phyloP scores from a whole-genome alignment of 2,113 vertebrate species.

The Bos taurus region DNA sequence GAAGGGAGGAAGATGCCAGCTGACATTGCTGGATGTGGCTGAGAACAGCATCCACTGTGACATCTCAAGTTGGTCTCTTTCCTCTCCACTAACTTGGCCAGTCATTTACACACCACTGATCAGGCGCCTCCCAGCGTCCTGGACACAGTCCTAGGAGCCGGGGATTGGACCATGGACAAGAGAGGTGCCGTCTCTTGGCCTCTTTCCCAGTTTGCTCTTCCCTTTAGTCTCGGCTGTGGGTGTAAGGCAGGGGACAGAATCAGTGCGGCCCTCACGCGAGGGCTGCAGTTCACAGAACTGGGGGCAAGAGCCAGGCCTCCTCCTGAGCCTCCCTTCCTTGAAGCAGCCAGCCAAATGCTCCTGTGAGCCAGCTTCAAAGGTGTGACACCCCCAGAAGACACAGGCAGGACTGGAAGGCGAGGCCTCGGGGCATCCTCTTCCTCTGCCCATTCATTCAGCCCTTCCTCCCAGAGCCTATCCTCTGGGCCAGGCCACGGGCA shows the following conservation, averaged over 20 bases:
- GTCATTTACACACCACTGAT: not conserved
- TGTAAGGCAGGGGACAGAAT: too few relatives aligned
- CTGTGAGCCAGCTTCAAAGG: not conserved
- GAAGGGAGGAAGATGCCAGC: not conserved
- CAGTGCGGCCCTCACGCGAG: fast-evolving
- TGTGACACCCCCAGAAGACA: not conserved
- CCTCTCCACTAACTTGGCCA: not conserved
- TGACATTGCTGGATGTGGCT: not conserved
- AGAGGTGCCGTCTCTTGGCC: not conserved
- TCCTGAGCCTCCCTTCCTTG: not conserved
- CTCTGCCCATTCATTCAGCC: not conserved
- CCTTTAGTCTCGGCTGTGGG: not conserved
- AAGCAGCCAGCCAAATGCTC: not conserved
- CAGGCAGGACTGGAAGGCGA: not conserved
- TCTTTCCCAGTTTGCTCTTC: not conserved
- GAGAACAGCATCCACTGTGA: not conserved
- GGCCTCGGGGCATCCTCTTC: not conserved
- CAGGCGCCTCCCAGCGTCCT: not conserved
- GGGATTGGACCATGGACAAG: not conserved
- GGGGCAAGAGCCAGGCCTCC: not conserved
- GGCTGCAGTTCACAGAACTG: not conserved
- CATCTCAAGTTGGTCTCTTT: not conserved
- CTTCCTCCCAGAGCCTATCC: too few relatives aligned
- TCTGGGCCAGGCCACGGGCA: not conserved
- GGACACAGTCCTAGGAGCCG: not conserved